Percentiles rank a stretch among this genome's conserved stretches.
Conservation (phyloP, 92 coral and sea anemone genomes). For the Desmophyllum pertusum region DNA sequence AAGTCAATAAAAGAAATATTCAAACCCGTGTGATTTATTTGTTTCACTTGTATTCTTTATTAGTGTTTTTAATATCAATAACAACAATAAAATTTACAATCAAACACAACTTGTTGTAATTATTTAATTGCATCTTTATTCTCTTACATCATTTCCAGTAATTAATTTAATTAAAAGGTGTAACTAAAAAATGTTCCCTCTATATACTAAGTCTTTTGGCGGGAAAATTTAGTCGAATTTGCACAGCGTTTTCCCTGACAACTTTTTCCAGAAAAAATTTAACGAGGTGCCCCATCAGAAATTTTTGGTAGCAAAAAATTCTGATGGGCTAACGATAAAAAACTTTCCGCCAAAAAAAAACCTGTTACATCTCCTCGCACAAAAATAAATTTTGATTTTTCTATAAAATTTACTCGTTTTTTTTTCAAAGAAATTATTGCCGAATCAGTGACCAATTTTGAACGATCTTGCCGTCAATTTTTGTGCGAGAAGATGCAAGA, state of each 20-base stretch:
- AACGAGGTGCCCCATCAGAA: background rate
- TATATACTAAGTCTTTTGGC: constrained; percentile 7
- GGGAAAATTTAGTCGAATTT: background rate
- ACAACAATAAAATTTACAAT: background rate
- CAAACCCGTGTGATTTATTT: background rate
- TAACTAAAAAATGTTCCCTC: background rate
- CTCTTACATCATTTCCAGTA: background rate
- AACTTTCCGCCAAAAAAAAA: background rate
- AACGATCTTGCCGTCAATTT: background rate
- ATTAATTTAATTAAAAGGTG: background rate
- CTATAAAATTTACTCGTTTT: background rate
- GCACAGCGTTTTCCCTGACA: constrained; percentile 1
- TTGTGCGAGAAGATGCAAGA: background rate
- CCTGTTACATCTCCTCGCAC: background rate
- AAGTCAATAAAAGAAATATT: background rate
- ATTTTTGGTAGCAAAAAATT: background rate
- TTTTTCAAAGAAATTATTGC: too few species aligned
- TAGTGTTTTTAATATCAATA: background rate
- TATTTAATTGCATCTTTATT: background rate
- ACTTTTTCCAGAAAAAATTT: background rate
- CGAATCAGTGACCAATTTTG: background rate
- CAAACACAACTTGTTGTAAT: background rate
- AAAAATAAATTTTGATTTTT: background rate
- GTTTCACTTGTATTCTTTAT: background rate
- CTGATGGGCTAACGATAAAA: background rate